A percentile compares a stretch with the other conserved stretches of the same genome.
Conservation (phyloP, 1,140 invertebrate species). For the Babylonia areolata region DNA sequence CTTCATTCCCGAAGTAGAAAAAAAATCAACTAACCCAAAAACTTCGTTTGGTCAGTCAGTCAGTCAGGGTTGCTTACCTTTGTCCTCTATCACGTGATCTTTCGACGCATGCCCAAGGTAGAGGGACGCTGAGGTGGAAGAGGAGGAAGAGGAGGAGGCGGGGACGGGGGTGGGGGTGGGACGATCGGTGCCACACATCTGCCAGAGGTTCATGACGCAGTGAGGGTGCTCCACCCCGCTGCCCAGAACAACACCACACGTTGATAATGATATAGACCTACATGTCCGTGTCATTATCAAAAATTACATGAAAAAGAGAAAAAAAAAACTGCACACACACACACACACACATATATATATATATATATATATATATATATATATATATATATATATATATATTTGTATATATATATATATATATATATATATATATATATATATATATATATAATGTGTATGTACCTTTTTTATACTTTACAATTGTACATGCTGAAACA, state of each 20-base stretch:
- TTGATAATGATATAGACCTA: too few species aligned
- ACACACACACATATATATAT: not conserved
- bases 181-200: constrained; percentile 37
- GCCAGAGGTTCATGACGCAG: constrained; percentile 57
- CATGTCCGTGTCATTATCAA: too few species aligned
- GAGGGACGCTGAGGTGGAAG: not conserved
- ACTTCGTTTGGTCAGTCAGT: too few species aligned
- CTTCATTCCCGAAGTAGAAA: too few species aligned
- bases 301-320: too few species aligned
- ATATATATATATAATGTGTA: too few species aligned
- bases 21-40: too few species aligned
- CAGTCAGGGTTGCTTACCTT: not conserved
- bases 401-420: too few species aligned
- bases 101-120: not conserved
- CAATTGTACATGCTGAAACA: too few species aligned
- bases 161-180: constrained; percentile 9
- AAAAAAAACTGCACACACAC: not conserved
- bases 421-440: too few species aligned
- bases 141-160: not conserved
- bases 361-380: not conserved
- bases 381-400: not conserved
- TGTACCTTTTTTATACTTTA: too few species aligned
- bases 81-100: not conserved
- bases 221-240: constrained; percentile 47
- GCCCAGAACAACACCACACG: too few species aligned